Evolutionary conservation across 2,888 invertebrate genomes (phyloP).

Genomic region (Acronicta psi): DNA sequence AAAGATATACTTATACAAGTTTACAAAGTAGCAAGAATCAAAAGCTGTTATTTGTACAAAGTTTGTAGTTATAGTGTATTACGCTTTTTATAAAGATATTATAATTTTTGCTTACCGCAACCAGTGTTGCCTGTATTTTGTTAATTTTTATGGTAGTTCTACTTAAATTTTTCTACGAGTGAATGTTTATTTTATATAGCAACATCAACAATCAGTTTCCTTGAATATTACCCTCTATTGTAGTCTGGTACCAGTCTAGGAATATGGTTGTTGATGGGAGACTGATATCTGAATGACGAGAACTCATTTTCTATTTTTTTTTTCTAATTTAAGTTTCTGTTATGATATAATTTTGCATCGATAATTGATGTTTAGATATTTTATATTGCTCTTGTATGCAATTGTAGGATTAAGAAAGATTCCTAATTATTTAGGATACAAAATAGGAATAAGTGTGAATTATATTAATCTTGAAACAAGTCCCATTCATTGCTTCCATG

Average conservation of each 20-base stretch:
- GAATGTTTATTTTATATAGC: constrained; percentile 62
- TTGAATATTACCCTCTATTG: constrained; percentile 26
- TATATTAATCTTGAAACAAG: constrained; percentile 65
- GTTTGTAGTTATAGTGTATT: constrained; percentile 55
- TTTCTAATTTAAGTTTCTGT: constrained; percentile 51
- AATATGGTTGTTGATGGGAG: constrained; percentile 72
- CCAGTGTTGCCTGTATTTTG: constrained; percentile 42
- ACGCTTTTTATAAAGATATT: constrained; percentile 63
- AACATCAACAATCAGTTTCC: constrained; percentile 71
- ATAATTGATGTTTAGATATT: constrained; percentile 43
- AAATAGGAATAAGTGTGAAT: constrained; percentile 53
- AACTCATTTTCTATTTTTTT: constrained; percentile 40
- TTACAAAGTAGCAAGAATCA: constrained; percentile 54
- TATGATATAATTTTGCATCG: constrained; percentile 51
- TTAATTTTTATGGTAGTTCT: constrained; percentile 26
- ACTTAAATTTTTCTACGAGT: constrained; percentile 53
- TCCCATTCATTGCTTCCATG: constrained; percentile 86
- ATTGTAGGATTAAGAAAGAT: constrained; percentile 52
- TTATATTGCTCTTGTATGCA: constrained; percentile 58
- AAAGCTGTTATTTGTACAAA: constrained; percentile 58
- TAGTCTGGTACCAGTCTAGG: constrained; percentile 53
- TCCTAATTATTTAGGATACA: constrained; percentile 51
- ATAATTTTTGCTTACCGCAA: constrained; percentile 39
- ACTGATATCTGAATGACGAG: constrained; percentile 64
- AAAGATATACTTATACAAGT: constrained; percentile 54